Percentiles rank a stretch among this genome's conserved stretches.
Evolutionary conservation across 2,888 invertebrate genomes (phyloP).

Genomic region (Lamproptera curius): DNA sequence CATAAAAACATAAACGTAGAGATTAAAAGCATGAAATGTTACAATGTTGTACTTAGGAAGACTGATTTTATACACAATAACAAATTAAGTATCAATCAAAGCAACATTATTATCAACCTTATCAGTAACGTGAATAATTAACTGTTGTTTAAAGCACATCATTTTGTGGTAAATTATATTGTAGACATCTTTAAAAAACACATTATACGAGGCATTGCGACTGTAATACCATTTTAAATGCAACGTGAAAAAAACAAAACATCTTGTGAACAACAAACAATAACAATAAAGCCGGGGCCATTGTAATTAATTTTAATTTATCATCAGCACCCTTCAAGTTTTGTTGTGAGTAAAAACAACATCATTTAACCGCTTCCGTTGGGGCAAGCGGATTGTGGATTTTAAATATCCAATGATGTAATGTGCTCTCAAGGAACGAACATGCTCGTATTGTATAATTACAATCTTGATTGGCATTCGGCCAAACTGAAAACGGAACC

Average conservation of each 20-base stretch:
- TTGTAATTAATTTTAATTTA: slow-evolving; percentile 4
- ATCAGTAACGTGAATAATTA: too few species aligned
- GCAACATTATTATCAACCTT: background rate
- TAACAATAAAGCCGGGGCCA: background rate
- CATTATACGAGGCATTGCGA: too few species aligned
- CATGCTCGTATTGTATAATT: slow-evolving; percentile 27
- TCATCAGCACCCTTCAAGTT: slow-evolving; percentile 2
- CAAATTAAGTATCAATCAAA: background rate
- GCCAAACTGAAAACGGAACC: slow-evolving; percentile 35
- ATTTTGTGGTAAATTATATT: too few species aligned
- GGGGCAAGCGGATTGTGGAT: slow-evolving; percentile 8
- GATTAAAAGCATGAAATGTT: background rate
- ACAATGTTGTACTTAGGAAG: background rate
- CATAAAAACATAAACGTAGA: background rate
- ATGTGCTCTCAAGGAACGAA: slow-evolving; percentile 14
- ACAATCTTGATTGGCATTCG: slow-evolving; percentile 34
- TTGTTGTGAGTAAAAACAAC: slow-evolving; percentile 3
- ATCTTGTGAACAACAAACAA: background rate
- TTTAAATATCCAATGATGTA: slow-evolving; percentile 19
- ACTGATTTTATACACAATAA: background rate
- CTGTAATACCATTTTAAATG: too few species aligned
- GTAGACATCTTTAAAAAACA: too few species aligned
- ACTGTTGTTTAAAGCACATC: too few species aligned
- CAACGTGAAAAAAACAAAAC: background rate
- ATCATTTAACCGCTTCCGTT: slow-evolving; percentile 3